Evolutionary conservation across 2,113 vertebrate genomes (phyloP).

Genomic region (Hydrochoerus hydrochaeris): DNA sequence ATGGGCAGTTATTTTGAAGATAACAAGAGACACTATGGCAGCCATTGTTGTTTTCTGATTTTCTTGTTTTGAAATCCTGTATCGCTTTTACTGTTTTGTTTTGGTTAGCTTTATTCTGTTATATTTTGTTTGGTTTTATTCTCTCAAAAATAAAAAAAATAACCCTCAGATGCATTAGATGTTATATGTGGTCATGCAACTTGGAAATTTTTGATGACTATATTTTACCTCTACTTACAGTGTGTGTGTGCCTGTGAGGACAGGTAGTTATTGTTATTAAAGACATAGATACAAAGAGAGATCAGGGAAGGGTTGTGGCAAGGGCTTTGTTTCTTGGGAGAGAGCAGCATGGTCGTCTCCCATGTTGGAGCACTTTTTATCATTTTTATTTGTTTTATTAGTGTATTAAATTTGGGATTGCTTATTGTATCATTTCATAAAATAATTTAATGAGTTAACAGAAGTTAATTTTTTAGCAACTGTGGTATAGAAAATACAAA

Average conservation of each 20-base stretch:
- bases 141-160: too few species aligned
- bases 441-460: background rate
- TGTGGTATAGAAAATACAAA: background rate
- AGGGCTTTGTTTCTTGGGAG: too few species aligned
- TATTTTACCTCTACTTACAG: background rate
- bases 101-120: too few species aligned
- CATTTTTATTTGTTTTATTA: background rate
- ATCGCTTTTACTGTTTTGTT: too few species aligned
- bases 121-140: too few species aligned
- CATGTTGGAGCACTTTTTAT: too few species aligned
- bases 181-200: background rate
- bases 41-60: too few species aligned
- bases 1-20: too few species aligned
- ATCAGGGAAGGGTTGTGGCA: too few species aligned
- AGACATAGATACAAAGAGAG: background rate
- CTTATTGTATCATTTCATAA: background rate
- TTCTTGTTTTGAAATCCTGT: too few species aligned
- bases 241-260: background rate
- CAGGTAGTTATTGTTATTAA: background rate
- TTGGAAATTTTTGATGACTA: background rate
- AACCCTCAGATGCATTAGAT: background rate
- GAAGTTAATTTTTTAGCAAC: background rate
- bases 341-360: too few species aligned
- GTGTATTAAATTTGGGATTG: background rate
- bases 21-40: too few species aligned